Conservation (phyloP, 2,888 invertebrate genomes). For the Leucozona laternaria region DNA sequence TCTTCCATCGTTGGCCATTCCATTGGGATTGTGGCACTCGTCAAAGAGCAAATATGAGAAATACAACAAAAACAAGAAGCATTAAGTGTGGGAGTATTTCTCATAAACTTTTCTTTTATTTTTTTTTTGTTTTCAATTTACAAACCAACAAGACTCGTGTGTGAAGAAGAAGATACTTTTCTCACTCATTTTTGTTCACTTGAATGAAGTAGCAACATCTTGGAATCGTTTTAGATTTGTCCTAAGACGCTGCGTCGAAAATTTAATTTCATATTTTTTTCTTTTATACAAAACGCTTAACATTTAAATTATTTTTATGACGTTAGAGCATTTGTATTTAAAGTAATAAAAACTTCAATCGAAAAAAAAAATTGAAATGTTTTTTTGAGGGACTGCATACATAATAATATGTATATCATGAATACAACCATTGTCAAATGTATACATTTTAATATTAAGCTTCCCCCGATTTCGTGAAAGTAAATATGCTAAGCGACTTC, state of each 20-base stretch:
- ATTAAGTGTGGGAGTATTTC: conserved; percentile 77
- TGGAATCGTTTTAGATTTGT: conserved; percentile 82
- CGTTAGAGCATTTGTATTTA: conserved; percentile 65
- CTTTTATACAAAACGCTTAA: conserved; percentile 35
- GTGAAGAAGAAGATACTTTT: conserved; percentile 24
- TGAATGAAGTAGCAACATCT: conserved; percentile 55
- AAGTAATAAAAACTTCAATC: conserved; percentile 40
- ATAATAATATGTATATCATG: too few species aligned
- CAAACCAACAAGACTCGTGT: conserved; percentile 53
- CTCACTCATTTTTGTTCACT: conserved; percentile 45
- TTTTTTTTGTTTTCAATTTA: conserved; percentile 34
- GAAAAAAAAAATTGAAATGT: conserved; percentile 4
- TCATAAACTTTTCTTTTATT: conserved; percentile 15
- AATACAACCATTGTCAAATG: too few species aligned
- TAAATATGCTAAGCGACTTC: too few species aligned
- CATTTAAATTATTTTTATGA: conserved; percentile 45
- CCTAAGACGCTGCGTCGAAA: conserved; percentile 62
- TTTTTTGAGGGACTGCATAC: too few species aligned
- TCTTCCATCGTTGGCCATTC: conserved; percentile 96
- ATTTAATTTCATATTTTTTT: conserved; percentile 46
- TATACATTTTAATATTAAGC: too few species aligned
- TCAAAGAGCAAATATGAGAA: conserved; percentile 98
- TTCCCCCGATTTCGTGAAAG: too few species aligned
- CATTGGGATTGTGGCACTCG: conserved; percentile 96
- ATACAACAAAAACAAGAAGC: conserved; percentile 89